A percentile compares a stretch with the other conserved stretches of the same genome.
These are phyloP conservation scores for Syngnathus rostellatus DNA, from an alignment of 2,797 vertebrate species.

Conservation along the genomic window DNA sequence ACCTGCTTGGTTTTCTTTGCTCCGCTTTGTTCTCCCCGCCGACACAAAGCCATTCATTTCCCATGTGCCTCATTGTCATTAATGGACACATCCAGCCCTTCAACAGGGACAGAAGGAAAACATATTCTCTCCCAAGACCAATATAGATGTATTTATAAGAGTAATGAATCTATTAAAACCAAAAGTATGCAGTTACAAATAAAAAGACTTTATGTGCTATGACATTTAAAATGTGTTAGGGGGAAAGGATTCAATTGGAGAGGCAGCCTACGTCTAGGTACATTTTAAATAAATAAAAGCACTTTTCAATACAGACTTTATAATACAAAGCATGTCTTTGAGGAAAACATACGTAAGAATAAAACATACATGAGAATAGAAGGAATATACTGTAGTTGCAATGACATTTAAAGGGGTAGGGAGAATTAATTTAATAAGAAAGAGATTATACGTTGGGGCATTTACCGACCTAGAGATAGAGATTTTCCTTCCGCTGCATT, in stretches of 20 bases:
- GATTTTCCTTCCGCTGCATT: slow-evolving; percentile 18
- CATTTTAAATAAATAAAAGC: too few species aligned
- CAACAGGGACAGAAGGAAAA: not conserved
- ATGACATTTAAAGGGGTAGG: not conserved
- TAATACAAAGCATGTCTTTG: too few species aligned
- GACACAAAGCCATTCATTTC: slow-evolving; percentile 34
- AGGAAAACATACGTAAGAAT: not conserved
- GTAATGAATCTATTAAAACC: too few species aligned
- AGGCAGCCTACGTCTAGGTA: too few species aligned
- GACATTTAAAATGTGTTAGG: too few species aligned
- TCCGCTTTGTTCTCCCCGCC: slow-evolving; percentile 23
- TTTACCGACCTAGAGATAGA: slow-evolving; percentile 24
- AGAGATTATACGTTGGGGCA: not conserved
- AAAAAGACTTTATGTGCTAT: too few species aligned
- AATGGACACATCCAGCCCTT: slow-evolving; percentile 22
- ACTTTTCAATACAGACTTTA: too few species aligned
- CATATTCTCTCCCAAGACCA: not conserved
- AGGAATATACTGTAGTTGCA: not conserved
- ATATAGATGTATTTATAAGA: too few species aligned
- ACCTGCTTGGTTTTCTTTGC: slow-evolving; percentile 50
- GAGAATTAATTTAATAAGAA: not conserved
- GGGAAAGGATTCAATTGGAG: too few species aligned
- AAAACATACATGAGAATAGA: not conserved
- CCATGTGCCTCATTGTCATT: slow-evolving; percentile 32
- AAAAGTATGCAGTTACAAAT: too few species aligned